A percentile compares a stretch with the other conserved stretches of the same genome.
Conservation (phyloP, 2,797 vertebrate genomes). For the Galaxias olidus region DNA sequence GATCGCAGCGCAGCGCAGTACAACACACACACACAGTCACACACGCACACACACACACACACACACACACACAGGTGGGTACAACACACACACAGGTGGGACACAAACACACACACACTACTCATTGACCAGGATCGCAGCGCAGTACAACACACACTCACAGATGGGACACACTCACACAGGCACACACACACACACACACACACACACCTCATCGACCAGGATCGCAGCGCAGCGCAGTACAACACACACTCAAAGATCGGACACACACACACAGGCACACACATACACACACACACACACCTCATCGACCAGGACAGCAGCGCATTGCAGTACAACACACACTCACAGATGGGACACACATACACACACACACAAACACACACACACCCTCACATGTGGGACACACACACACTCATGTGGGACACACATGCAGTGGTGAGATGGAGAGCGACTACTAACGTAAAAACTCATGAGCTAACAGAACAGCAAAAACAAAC, state of each 20-base stretch:
- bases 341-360: constrained; percentile 70
- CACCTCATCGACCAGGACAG: constrained; percentile 74
- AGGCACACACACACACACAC: neutral
- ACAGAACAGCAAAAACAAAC: too few species aligned
- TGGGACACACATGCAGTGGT: too few species aligned
- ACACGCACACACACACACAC: neutral
- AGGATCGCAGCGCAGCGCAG: constrained; percentile 78
- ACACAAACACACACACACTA: neutral
- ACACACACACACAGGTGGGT: neutral
- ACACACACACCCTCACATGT: neutral
- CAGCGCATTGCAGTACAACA: constrained; percentile 82
- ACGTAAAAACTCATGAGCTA: too few species aligned
- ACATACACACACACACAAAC: neutral
- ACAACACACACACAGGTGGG: neutral
- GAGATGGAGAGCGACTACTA: too few species aligned
- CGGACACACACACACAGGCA: neutral
- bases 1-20: constrained; percentile 81
- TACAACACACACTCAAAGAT: constrained; percentile 83
- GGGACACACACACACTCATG: neutral
- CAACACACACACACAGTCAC: constrained; percentile 78
- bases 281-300: neutral
- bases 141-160: constrained; percentile 78
- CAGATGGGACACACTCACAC: constrained; percentile 64
- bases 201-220: constrained; percentile 61
- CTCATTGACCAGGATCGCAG: constrained; percentile 74